Base-by-base conservation (phyloP, 1,140 invertebrate species). In the Chelonus insularis region DNA sequence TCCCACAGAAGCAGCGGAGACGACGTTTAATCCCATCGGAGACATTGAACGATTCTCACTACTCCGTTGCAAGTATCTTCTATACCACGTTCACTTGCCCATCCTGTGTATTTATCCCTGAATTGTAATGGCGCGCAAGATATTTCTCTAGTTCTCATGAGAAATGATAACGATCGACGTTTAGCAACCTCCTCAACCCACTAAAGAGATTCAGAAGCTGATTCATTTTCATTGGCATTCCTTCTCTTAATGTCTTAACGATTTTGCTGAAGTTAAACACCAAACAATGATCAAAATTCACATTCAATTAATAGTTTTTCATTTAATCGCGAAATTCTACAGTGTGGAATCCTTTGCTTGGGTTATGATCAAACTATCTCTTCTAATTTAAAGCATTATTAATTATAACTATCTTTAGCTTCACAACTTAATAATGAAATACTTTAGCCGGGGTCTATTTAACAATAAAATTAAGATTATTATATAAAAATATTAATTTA, bases 91-190 rank as follows among this genome's bases (percentile, higher is more conserved):
- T 55, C 14, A 8, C 14, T 43, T 48, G 41, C 45, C 23, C 45
- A 29, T 48, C 14, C 48, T 51, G n/a, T 50, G 8, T 25, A 29
- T 14, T 39, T 21, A 37, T 39, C 18, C 20, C 34, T 12, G 20
- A 18, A 39, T 29, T 37, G 25, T 48, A 55, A 61, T 21, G 41
- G 25, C 39, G 23, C 39, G 51, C 45, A 50, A 61, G 51, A 61
- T 39, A 54, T 61, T 61, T 61, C 39, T 32, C 18, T 16, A 25
- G n/a, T 21, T 34, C 41, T 37, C 14, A 21, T 4, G 37, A 55
- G 59, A 21, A 55, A 61, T 61, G 59, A 45, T 61, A 55, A 61
- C 51, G 59, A 61, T 61, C 51, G 59, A 55, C 51, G 18, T 61
- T 61, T 61, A 61, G 37, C 48, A 41, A 47, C 25, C 59, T 55